phyloP scores from a whole-genome alignment of 1,140 invertebrate genomes.

The Zophobas atratus region DNA sequence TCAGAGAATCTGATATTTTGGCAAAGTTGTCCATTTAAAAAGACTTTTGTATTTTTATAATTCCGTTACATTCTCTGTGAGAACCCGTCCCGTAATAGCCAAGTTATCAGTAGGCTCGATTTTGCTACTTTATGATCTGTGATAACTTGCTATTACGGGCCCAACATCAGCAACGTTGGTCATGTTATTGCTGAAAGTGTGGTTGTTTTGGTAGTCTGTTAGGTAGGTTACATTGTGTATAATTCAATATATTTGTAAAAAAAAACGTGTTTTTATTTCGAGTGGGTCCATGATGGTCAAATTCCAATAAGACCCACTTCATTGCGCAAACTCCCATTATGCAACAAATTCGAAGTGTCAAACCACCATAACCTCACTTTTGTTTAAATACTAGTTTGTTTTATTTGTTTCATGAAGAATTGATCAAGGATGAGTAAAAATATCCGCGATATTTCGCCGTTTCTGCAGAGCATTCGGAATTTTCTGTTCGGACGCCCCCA shows the following conservation, averaged over 20 bases:
- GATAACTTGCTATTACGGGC: slow-evolving; percentile 20
- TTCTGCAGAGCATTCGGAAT: slow-evolving; percentile 73
- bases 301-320: neutral
- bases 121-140: slow-evolving; percentile 41
- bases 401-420: neutral
- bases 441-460: slow-evolving; percentile 73
- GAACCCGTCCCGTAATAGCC: slow-evolving; percentile 42
- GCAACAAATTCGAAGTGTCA: slow-evolving; percentile 35
- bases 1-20: slow-evolving; percentile 96
- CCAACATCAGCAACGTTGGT: slow-evolving; percentile 4
- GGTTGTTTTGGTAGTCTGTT: slow-evolving; percentile 40
- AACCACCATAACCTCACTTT: slow-evolving; percentile 18
- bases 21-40: slow-evolving; percentile 83
- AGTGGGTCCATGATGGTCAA: neutral
- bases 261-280: slow-evolving; percentile 18
- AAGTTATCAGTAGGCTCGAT: slow-evolving; percentile 34
- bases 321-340: slow-evolving; percentile 28
- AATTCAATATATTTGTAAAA: slow-evolving; percentile 40
- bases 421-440: slow-evolving; percentile 54
- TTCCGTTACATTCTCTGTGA: slow-evolving; percentile 51
- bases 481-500: slow-evolving; percentile 76
- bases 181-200: slow-evolving; percentile 34
- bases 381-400: neutral
- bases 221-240: slow-evolving; percentile 23
- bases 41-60: slow-evolving; percentile 49